Conservation (phyloP, 1,140 invertebrate species). For the Trichonephila clavata region DNA sequence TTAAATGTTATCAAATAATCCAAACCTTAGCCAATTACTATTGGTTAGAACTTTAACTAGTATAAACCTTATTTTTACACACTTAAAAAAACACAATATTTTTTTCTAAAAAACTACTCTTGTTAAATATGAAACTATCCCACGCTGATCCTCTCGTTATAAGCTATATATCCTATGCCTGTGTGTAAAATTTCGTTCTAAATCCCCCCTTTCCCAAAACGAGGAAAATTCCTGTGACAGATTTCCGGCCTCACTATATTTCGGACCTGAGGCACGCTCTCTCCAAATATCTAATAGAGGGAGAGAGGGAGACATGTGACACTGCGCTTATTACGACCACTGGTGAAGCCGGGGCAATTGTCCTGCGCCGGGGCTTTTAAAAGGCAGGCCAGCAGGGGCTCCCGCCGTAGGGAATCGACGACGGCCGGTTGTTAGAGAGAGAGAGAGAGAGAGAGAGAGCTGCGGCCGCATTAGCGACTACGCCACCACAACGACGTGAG, state of each 20-base stretch:
- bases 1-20: no score
- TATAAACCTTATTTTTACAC: no score
- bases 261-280: constrained; percentile 64
- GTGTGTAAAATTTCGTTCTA: constrained; percentile 10
- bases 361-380: constrained; percentile 67
- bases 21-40: no score
- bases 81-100: background rate
- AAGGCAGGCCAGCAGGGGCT: constrained; percentile 59
- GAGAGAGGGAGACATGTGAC: constrained; percentile 59
- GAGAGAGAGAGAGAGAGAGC: constrained; percentile 27
- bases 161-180: background rate
- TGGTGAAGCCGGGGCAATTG: constrained; percentile 47
- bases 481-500: constrained; percentile 71
- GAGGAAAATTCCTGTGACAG: constrained; percentile 32
- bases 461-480: constrained; percentile 72
- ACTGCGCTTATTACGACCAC: constrained; percentile 63
- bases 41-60: no score
- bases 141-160: background rate
- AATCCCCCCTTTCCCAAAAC: constrained; percentile 27
- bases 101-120: background rate
- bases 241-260: constrained; percentile 52
- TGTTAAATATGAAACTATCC: background rate
- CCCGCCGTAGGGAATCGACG: constrained; percentile 68
- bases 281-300: constrained; percentile 48
- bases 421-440: constrained; percentile 66